Evolutionary conservation across 2,888 invertebrate genomes (phyloP), one percentile per base, ranked within the genome.

Genomic region (Apocheima hispidaria): DNA sequence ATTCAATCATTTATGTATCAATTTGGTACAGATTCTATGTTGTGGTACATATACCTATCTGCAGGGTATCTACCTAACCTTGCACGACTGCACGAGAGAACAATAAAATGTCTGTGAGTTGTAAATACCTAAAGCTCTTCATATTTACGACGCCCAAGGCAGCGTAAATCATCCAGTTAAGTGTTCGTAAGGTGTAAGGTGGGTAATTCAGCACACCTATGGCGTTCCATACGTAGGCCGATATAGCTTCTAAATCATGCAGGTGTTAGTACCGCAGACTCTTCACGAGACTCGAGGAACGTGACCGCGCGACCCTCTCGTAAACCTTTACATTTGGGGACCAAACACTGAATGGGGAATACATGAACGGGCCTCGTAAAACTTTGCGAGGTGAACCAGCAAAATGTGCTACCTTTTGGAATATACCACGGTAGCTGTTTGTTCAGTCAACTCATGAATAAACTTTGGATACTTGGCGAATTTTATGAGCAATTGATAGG

Each of bases 401-500:
- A 48, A 60, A 60, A 62, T 61, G 55, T 50, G 48, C 36, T 54
- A 52, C 56, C 61, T 62, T 50, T 51, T 40, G 28, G 48, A 57
- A 57, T 52, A 62, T 41, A 52, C 48, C 49, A 41, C 33, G 56
- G 52, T 14, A 51, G 55, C 52, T 56, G 61, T 57, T 62, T 62
- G 52, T 62, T 62, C 41, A 57, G 56, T 41, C 41, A 62, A 52
- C 61, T 62, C 61, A 56, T 62, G 56, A 62, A 62, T 60, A 60
- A 53, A 53, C 40, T 9, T 38, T 38, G 20, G 23, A 33, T 30
- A 36, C 40, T 50, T 60, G 21, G 46, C 38, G 50, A 50, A 60
- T 51, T 60, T 60, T 60, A 60, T 40, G 50, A 51, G 50, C 44
- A 51, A 60, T 60, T 50, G 54, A 60, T 43, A 23, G 23, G 21